Base-by-base conservation (phyloP, 2,888 invertebrate genomes). In the Andrena minutula region DNA sequence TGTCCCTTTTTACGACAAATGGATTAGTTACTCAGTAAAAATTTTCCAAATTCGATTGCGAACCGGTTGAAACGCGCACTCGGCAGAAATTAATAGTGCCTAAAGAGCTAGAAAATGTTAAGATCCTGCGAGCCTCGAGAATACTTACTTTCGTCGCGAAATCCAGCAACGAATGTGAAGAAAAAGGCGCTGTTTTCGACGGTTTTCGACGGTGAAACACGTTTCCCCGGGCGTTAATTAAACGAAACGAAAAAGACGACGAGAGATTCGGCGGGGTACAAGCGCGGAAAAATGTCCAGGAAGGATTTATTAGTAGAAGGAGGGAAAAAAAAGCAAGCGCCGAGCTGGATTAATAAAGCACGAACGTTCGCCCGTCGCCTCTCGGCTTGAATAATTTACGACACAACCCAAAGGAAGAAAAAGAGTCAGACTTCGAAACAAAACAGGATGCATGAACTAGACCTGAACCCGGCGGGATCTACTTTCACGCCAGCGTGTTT, bases 381-480 rank as follows among this genome's bases (percentile, higher is more conserved):
- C 56, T 56, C 23, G 10, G 32, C 12, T 76, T 76, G 72, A 72
- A 76, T 72, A 76, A 76, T 58, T 76, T 72, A 76, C 64, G n/a
- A 16, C 32, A 26, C 51, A 23, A 0, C 8, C 10, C 5, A 7
- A 30, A n/a, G 23, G n/a, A n/a, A n/a, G 41, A 41, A 41, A 41
- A 41, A 23, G 30, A 47, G 30, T 5, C 16, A 10, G 4, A 32
- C 7, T 56, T 23, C 30, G 28, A 28, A 32, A 49, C 47, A 70
- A 75, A 70, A 71, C 56, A 32, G 23, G 69, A 68, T 23, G 32
- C 30, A 60, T 8, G 35, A 28, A 65, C 49, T 32, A n/a, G 35
- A 35, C 30, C 30, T 23, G 23, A 30, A 58, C 26, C 20, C 23
- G n/a, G 28, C 16, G 64, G 35, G 41, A 77, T 65, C 72, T 72